A percentile compares a stretch with the other conserved stretches of the same genome.
Conservation (phyloP, 1,140 invertebrate genomes). For the Potamilus streckersoni region DNA sequence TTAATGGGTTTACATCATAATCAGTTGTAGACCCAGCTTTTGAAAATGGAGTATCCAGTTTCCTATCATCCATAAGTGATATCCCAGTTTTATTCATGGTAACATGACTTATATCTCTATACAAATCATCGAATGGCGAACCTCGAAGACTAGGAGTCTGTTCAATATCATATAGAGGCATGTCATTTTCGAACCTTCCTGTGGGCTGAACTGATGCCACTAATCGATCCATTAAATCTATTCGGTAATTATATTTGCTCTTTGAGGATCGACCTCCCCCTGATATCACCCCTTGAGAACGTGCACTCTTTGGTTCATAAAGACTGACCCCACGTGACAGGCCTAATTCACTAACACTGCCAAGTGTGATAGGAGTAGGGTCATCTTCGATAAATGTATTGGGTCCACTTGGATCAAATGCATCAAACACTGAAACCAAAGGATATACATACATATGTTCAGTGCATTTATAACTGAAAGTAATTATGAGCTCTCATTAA, state of each 20-base stretch:
- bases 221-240: constrained; percentile 16
- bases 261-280: constrained; percentile 7
- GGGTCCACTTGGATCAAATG: constrained; percentile 14
- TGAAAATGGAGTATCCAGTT: too few relatives aligned
- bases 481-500: too few relatives aligned
- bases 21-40: too few relatives aligned
- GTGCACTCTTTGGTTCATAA: constrained; percentile 5
- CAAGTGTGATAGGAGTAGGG: constrained; percentile 6
- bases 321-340: constrained; percentile 22
- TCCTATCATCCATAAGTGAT: too few relatives aligned
- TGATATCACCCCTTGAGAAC: constrained; percentile 3
- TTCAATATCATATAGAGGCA: constrained; percentile 7
- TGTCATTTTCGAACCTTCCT: constrained; percentile 6
- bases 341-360: constrained; percentile 4
- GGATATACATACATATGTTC: too few relatives aligned
- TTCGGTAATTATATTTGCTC: constrained; percentile 12
- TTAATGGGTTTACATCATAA: too few relatives aligned
- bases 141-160: too few relatives aligned
- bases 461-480: too few relatives aligned
- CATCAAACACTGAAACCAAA: constrained; percentile 19
- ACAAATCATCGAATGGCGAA: too few relatives aligned
- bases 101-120: too few relatives aligned
- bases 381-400: constrained; percentile 18
- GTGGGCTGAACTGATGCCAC: constrained; percentile 11
- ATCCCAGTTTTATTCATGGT: too few relatives aligned